These are phyloP conservation scores for Drosophila infuscata DNA, from an alignment of 2,888 invertebrate species.

Conservation along the genomic window DNA sequence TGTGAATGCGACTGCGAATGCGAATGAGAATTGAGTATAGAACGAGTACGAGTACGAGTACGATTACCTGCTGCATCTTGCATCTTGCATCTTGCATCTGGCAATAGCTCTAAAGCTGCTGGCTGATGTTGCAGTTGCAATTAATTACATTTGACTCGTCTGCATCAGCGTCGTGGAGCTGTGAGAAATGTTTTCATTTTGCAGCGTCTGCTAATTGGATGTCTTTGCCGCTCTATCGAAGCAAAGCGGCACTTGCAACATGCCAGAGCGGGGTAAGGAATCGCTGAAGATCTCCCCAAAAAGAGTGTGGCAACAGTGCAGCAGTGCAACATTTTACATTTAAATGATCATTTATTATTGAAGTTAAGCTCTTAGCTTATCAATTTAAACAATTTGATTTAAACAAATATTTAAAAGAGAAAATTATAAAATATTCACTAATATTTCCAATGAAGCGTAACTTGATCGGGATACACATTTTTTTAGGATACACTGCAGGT, in stretches of 20 bases:
- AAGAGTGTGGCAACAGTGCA: not conserved
- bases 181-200: conserved; percentile 81
- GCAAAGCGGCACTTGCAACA: not conserved
- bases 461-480: not conserved
- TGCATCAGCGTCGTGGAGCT: conserved; percentile 50
- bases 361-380: not conserved
- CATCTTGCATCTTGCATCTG: conserved; percentile 16
- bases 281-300: not conserved
- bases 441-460: not conserved
- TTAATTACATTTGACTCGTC: conserved; percentile 68
- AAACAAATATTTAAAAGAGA: too few species aligned
- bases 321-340: not conserved
- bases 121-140: conserved; percentile 53
- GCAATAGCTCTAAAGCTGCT: conserved; percentile 29
- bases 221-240: conserved; percentile 15
- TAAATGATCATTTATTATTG: not conserved
- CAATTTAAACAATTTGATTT: not conserved
- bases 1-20: conserved; percentile 49
- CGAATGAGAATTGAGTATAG: conserved; percentile 24
- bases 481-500: not conserved
- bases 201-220: conserved; percentile 74
- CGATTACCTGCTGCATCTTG: conserved; percentile 6
- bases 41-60: conserved; percentile 14
- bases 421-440: not conserved
- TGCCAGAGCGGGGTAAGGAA: not conserved